Evolutionary conservation across 2,797 vertebrate species (phyloP).

Genomic region (Chaunax sp.): DNA sequence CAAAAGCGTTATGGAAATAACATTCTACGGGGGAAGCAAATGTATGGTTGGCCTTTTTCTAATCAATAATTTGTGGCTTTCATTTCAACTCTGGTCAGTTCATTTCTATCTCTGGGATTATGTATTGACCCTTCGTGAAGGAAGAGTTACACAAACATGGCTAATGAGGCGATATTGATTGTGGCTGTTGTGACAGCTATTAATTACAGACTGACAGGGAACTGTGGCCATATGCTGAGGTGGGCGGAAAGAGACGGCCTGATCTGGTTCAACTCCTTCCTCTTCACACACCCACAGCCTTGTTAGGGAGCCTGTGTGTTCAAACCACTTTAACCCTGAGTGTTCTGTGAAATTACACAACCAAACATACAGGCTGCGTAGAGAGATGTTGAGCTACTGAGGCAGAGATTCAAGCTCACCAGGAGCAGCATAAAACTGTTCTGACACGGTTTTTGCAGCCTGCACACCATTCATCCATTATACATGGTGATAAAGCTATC

Average conservation of each 20-base stretch:
- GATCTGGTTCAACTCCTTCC: constrained; percentile 39
- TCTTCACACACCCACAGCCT: constrained; percentile 20
- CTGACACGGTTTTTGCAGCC: constrained; percentile 70
- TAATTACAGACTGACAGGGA: constrained; percentile 77
- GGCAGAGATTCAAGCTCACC: constrained; percentile 58
- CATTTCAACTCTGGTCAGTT: constrained; percentile 53
- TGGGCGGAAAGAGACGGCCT: constrained; percentile 52
- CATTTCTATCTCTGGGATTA: constrained; percentile 65
- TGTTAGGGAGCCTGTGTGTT: background rate
- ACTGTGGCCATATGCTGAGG: constrained; percentile 60
- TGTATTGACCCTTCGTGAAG: constrained; percentile 59
- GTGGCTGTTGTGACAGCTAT: constrained; percentile 80
- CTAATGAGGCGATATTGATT: constrained; percentile 83
- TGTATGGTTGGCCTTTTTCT: constrained; percentile 48
- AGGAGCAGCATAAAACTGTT: constrained; percentile 59
- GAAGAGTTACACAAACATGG: constrained; percentile 68
- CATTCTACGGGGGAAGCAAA: constrained; percentile 63
- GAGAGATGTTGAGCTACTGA: constrained; percentile 20
- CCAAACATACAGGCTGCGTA: no score
- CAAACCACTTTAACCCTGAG: background rate
- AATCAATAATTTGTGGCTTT: constrained; percentile 73
- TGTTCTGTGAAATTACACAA: background rate
- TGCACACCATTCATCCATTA: constrained; percentile 81
- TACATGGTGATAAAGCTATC: constrained; percentile 81
- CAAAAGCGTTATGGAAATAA: constrained; percentile 65